Percentiles rank a stretch among this genome's conserved stretches.
Evolutionary conservation across 2,888 invertebrate species (phyloP).

Genomic region (Agrilus cyanescens): DNA sequence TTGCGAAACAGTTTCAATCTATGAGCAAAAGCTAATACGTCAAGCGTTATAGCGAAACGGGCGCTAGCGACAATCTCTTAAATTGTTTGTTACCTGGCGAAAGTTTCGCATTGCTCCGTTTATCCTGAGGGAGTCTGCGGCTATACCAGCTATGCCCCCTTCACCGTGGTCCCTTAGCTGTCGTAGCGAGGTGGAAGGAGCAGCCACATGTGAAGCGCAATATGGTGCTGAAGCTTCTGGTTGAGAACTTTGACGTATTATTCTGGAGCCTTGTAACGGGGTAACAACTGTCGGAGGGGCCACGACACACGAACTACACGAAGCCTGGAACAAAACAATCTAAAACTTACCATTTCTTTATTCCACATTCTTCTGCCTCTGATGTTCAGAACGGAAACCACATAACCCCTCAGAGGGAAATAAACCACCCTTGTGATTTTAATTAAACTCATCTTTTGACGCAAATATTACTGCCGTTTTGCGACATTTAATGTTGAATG

Average conservation of each 20-base stretch:
- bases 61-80: background rate
- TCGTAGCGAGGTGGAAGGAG: conserved; percentile 75
- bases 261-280: conserved; percentile 57
- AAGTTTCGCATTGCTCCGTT: conserved; percentile 95
- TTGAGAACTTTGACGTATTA: conserved; percentile 81
- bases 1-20: no score
- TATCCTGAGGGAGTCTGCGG: conserved; percentile 88
- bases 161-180: conserved; percentile 59
- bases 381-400: no score
- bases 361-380: no score
- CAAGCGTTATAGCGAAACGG: no score
- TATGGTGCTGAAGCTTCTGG: conserved; percentile 58
- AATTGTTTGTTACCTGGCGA: conserved; percentile 63
- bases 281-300: conserved; percentile 60
- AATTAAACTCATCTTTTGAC: no score
- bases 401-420: no score
- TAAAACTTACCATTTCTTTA: no score
- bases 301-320: conserved; percentile 52
- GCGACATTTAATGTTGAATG: no score
- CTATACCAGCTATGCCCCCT: conserved; percentile 89
- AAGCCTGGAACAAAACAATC: conserved; percentile 24
- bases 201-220: conserved; percentile 53
- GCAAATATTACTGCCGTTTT: no score
- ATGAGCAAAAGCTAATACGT: no score
- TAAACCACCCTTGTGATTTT: no score